Evolutionary conservation across 2,113 vertebrate species (phyloP), one percentile per base, ranked within the genome.

Genomic region (Sebastes fasciatus): DNA sequence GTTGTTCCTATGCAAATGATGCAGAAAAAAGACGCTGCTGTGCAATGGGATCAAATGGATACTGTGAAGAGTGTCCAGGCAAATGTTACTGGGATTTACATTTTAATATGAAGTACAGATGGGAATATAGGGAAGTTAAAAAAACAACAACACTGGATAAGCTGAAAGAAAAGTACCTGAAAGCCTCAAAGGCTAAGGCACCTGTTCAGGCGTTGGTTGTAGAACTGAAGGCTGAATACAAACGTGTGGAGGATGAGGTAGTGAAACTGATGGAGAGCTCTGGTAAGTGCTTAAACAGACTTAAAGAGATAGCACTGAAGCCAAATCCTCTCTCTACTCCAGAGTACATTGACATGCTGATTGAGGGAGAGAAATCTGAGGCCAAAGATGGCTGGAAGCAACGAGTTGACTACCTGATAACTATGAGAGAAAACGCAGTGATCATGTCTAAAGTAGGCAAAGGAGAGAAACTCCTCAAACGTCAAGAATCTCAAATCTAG

Each of bases 341-440:
- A n/a, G 85, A 91, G 4, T 90, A 86, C 79, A 87, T 90, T 12
- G 83, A 92, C 63, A n/a, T 92, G 73, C 63, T 91, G 0, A 61
- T 88, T 23, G 52, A 89, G 13, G 65, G 21, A 17, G 92, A 91
- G 81, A 61, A 88, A 45, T 17, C 46, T 26, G 87, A 90, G 67
- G 63, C 40, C 40, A 83, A 86, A 17, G 1, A 4, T 0, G 87
- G 90, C 26, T 93, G 67, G 71, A 17, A 77, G 34, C 0, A 49
- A 4, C 46, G 88, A 8, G 73, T 91, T 19, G 0, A 83, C 16
- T 57, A 66, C 1, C 76, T 92, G 45, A 66, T 0, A 1, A 0
- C 1, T 0, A 75, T 88, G 42, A 88, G 51, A 43, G 34, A 63
- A 34, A 52, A 61, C 1, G 91, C 82, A 21, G 54, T 75, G 12